These are phyloP conservation scores for Melanchra persicariae DNA, from an alignment of 2,888 invertebrate species.

Conservation along the genomic window DNA sequence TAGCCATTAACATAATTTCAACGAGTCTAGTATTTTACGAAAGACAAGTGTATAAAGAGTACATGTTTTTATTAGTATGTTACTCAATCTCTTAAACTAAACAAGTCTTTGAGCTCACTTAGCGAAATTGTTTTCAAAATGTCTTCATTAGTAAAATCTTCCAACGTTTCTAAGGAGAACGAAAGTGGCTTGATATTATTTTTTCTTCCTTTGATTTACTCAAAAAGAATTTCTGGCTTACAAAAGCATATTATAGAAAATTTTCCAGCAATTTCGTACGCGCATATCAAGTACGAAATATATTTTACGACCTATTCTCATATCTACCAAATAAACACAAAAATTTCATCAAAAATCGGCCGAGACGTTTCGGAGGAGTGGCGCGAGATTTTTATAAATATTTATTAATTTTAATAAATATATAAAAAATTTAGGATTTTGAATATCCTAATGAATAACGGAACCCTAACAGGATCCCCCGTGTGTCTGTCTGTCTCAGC, in stretches of 20 bases:
- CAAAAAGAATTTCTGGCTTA: not conserved
- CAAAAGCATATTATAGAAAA: not conserved
- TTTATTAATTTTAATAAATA: too few relatives aligned
- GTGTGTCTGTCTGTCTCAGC: too few relatives aligned
- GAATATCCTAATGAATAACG: too few relatives aligned
- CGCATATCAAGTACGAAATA: too few relatives aligned
- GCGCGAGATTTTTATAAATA: too few relatives aligned
- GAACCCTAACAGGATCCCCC: too few relatives aligned
- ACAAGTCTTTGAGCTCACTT: conserved; percentile 35
- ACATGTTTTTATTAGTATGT: conserved; percentile 6
- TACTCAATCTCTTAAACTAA: conserved; percentile 29
- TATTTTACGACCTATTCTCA: too few relatives aligned
- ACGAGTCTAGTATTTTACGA: conserved; percentile 5
- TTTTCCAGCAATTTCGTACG: too few relatives aligned
- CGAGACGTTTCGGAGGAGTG: too few relatives aligned
- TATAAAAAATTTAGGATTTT: too few relatives aligned
- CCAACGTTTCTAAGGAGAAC: conserved; percentile 13
- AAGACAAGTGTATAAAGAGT: not conserved
- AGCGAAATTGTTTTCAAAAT: conserved; percentile 50
- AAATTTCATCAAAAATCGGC: too few relatives aligned
- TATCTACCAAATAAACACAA: too few relatives aligned
- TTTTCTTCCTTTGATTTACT: not conserved
- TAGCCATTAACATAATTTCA: conserved; percentile 15
- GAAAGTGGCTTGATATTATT: not conserved
- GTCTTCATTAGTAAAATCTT: conserved; percentile 46